Conservation (phyloP, 2,888 invertebrate genomes). For the Drosophila aldrichi region DNA sequence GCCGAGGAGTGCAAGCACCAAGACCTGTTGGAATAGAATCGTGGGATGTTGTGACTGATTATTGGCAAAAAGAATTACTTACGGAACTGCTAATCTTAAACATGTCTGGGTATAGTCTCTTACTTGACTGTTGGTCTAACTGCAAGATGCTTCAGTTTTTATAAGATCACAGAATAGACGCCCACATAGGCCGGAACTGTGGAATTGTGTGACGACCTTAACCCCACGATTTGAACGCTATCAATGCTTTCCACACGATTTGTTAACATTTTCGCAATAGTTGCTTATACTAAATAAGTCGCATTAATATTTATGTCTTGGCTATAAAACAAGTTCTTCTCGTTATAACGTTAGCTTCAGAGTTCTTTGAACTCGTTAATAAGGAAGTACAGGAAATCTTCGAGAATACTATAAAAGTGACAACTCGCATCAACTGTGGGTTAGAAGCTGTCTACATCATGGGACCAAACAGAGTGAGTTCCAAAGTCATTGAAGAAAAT, state of each 20-base stretch:
- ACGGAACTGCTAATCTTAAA: slow-evolving; percentile 58
- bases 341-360: slow-evolving; percentile 26
- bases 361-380: slow-evolving; percentile 71
- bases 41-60: neutral
- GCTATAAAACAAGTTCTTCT: slow-evolving; percentile 60
- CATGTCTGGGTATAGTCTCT: slow-evolving; percentile 47
- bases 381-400: slow-evolving; percentile 72
- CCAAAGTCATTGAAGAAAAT: neutral
- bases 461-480: slow-evolving; percentile 55
- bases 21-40: slow-evolving; percentile 30
- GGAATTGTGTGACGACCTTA: slow-evolving; percentile 66
- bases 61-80: slow-evolving; percentile 27
- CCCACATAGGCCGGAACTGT: slow-evolving; percentile 69
- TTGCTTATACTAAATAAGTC: slow-evolving; percentile 62
- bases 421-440: slow-evolving; percentile 9
- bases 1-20: slow-evolving; percentile 54
- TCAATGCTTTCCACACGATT: slow-evolving; percentile 75
- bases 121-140: slow-evolving; percentile 52
- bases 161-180: slow-evolving; percentile 58
- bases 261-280: slow-evolving; percentile 55
- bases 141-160: slow-evolving; percentile 58
- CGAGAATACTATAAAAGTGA: slow-evolving; percentile 61
- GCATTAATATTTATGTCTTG: slow-evolving; percentile 36
- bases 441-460: slow-evolving; percentile 62
- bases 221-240: slow-evolving; percentile 65